phyloP scores from a whole-genome alignment of 2,888 invertebrate species.

The Mythimna pallens region DNA sequence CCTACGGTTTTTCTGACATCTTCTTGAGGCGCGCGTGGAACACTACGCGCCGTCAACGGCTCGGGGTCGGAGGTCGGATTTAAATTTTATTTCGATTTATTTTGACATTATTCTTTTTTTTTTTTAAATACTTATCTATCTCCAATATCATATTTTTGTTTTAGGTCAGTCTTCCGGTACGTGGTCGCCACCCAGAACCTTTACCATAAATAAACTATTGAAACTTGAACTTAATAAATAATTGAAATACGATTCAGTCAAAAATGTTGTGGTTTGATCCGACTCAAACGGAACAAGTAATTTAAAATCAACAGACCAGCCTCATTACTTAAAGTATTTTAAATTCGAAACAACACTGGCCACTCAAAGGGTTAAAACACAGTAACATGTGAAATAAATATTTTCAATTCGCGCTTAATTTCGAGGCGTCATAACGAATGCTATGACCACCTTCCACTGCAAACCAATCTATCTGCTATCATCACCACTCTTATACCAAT shows the following conservation, averaged over 20 bases:
- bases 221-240: not conserved
- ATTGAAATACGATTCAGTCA: not conserved
- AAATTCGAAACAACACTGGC: slow-evolving; percentile 39
- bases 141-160: too few species aligned
- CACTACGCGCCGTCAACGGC: too few species aligned
- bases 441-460: slow-evolving; percentile 49
- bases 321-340: slow-evolving; percentile 48
- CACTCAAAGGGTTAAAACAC: slow-evolving; percentile 40
- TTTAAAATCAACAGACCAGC: slow-evolving; percentile 36
- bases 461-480: slow-evolving; percentile 21
- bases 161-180: too few species aligned
- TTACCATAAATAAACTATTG: too few species aligned
- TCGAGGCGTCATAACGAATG: slow-evolving; percentile 55
- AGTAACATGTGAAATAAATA: slow-evolving; percentile 57
- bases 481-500: slow-evolving; percentile 16
- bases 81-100: too few species aligned
- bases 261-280: not conserved
- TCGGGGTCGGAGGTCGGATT: too few species aligned
- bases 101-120: too few species aligned
- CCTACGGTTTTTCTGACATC: too few species aligned
- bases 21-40: too few species aligned
- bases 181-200: too few species aligned
- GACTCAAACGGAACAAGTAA: slow-evolving; percentile 27
- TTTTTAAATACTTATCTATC: too few species aligned
- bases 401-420: slow-evolving; percentile 59